Conservation (phyloP, 2,797 vertebrate genomes). For the Peromyscus eremicus region DNA sequence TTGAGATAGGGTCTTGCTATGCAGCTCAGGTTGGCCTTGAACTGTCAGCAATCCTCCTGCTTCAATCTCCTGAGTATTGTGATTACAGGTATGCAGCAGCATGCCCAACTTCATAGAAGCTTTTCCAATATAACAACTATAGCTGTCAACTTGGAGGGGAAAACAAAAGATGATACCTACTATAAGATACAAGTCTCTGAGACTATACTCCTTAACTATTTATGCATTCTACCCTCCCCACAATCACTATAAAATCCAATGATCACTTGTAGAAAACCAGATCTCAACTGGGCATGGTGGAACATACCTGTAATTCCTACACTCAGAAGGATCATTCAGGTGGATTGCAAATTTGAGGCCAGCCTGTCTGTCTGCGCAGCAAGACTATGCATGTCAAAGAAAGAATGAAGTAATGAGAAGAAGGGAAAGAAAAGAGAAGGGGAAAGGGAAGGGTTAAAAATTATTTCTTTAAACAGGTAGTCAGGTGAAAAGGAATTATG, state of each 20-base stretch:
- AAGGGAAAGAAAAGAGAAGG: background rate
- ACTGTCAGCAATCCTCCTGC: background rate
- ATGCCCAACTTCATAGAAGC: background rate
- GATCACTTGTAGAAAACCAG: background rate
- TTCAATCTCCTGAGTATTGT: background rate
- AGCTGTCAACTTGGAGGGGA: background rate
- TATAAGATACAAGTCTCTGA: background rate
- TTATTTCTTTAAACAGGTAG: background rate
- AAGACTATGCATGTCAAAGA: background rate
- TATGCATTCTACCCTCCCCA: background rate
- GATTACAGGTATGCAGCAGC: background rate
- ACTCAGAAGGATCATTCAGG: background rate
- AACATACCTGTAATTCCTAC: background rate
- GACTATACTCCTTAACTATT: background rate
- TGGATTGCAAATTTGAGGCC: background rate
- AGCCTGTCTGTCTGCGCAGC: background rate
- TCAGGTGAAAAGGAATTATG: background rate
- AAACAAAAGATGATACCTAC: background rate
- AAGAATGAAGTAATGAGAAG: background rate
- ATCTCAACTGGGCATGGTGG: background rate
- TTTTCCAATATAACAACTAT: slow-evolving; percentile 37
- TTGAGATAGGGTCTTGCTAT: background rate
- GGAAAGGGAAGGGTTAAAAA: background rate
- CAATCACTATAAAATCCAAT: slow-evolving; percentile 36
- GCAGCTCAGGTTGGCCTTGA: background rate